Percentiles rank a stretch among this genome's conserved stretches.
Conservation (phyloP, 2,888 invertebrate genomes). For the Monochamus alternatus region DNA sequence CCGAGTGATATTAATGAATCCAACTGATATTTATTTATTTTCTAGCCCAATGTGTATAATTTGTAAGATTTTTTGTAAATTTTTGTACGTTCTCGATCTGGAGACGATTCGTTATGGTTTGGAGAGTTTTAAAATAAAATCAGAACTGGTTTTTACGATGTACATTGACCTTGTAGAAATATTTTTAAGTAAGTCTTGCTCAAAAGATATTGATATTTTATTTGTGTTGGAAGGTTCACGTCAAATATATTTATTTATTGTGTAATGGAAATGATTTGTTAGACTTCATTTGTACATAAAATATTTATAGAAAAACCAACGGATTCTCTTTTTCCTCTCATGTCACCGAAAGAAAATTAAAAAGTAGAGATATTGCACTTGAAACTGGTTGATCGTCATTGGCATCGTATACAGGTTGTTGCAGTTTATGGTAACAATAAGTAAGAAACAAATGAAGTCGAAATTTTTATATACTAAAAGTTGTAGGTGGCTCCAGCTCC, state of each 20-base stretch:
- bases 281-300: conserved; percentile 43
- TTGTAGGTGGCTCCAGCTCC: no score
- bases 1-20: conserved; percentile 49
- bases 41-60: conserved; percentile 55
- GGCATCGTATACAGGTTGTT: no score
- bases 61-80: conserved; percentile 51
- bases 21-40: conserved; percentile 61
- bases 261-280: conserved; percentile 40
- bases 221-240: conserved; percentile 35
- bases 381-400: no score
- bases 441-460: no score
- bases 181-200: conserved; percentile 51
- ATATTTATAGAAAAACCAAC: conserved; percentile 35
- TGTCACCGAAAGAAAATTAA: not conserved
- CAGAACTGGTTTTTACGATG: conserved; percentile 42
- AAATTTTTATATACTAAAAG: no score
- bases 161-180: conserved; percentile 48
- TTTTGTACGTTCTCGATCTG: conserved; percentile 50
- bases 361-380: no score
- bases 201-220: conserved; percentile 43
- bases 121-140: conserved; percentile 31
- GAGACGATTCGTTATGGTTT: conserved; percentile 35
- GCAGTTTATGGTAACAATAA: no score
- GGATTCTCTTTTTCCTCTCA: not conserved
- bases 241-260: conserved; percentile 44